Evolutionary conservation across 2,113 vertebrate species (phyloP), one percentile per base, ranked within the genome.

Genomic region (Polypterus bichir): DNA sequence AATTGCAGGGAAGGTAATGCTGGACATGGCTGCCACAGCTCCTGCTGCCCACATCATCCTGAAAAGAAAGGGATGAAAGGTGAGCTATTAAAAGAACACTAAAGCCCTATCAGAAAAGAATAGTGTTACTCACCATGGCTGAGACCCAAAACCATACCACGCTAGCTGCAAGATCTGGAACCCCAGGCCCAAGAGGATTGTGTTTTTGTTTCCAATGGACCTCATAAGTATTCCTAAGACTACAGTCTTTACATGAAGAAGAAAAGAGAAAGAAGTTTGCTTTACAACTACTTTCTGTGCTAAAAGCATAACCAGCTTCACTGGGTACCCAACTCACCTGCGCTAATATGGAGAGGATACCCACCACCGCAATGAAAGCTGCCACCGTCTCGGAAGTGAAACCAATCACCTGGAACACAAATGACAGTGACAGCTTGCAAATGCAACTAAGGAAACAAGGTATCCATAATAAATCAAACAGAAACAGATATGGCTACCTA

Each of bases 21-120:
- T 93, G 59, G 91, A 94, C 92, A 93, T 94, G 69, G 92, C 91
- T 51, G 90, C 90, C 54, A 94, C 86, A 0, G 91, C 89, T 64
- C 91, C 91, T 5, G 91, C 91, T 27, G 89, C 92, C 91, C 90
- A 95, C 85, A 94, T 95, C 91, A 93, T 94, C 92, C 92, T 94
- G 64, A 4, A 47, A 53, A 46, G 54, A 51, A 11, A 46, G 9
- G 53, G 57, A 64, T 6, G 44, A 59, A 63, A 46, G 8, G 11
- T n/a, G 3, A 7, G 55, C 4, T 9, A 9, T 44, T 59, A n/a
- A 44, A 3, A 3, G 46, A 47, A 7, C n/a, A 47, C 7, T 5
- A 8, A n/a, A 46, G 48, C 49, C 8, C 8, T 53, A 53, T 48
- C 44, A 48, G 27, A 57, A 47, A 27, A 6, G 6, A 4, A 4